Conservation (phyloP, 2,888 invertebrate genomes). For the Pseudococcus longispinus region DNA sequence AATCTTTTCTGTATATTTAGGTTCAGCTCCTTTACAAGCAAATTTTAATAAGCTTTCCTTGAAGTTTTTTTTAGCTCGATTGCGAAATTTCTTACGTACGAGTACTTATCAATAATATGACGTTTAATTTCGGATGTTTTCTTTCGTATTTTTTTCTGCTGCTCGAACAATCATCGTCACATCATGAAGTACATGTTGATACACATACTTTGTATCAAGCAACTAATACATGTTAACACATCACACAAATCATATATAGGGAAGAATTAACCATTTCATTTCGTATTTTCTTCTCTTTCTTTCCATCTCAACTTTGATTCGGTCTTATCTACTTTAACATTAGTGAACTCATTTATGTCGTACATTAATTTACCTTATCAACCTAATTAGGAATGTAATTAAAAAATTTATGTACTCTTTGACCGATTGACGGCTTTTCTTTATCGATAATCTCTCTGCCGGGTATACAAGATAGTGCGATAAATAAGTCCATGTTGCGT, state of each 20-base stretch:
- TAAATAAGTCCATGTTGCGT: not conserved
- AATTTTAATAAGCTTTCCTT: not conserved
- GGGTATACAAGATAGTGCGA: not conserved
- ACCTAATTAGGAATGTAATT: conserved; percentile 40
- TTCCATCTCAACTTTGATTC: conserved; percentile 7
- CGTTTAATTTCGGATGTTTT: not conserved
- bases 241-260: not conserved
- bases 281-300: not conserved
- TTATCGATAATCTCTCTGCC: not conserved
- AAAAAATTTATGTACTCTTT: conserved; percentile 40
- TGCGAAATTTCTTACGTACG: not conserved
- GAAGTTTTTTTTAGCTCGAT: not conserved
- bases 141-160: not conserved
- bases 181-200: not conserved
- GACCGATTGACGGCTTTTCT: conserved; percentile 39
- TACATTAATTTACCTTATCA: conserved; percentile 36
- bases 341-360: conserved; percentile 31
- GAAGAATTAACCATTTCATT: not conserved
- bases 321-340: not conserved
- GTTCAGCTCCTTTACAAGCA: no score
- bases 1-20: not conserved
- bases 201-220: not conserved
- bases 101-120: not conserved
- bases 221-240: not conserved
- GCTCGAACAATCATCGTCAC: not conserved